A percentile compares a stretch with the other conserved stretches of the same genome.
Evolutionary conservation across 1,140 invertebrate species (phyloP).

Genomic region (Atta colombica): DNA sequence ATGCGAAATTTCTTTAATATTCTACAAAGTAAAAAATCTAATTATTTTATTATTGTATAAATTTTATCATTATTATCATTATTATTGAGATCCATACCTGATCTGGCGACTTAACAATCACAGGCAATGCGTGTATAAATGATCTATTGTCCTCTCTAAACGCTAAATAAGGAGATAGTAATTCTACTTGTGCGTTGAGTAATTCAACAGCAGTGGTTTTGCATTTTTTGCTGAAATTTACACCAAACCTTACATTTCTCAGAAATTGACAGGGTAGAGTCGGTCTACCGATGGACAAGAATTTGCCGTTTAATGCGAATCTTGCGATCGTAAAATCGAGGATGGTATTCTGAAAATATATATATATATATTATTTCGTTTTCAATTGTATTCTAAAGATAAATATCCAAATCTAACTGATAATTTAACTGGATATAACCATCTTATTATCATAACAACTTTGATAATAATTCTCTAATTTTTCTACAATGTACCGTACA

Average conservation of each 20-base stretch:
- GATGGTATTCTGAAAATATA: conserved; percentile 81
- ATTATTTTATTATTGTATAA: conserved; percentile 2
- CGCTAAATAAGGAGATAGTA: conserved; percentile 88
- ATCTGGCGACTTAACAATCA: conserved; percentile 84
- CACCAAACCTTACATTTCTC: conserved; percentile 87
- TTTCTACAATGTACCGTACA: conserved; percentile 75
- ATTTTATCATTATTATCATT: conserved; percentile 18
- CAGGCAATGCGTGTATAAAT: conserved; percentile 88
- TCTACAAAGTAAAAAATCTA: conserved; percentile 32
- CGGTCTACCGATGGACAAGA: conserved; percentile 84
- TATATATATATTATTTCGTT: conserved; percentile 17
- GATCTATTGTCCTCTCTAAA: conserved; percentile 84
- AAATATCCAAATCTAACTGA: background rate
- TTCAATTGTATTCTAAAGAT: background rate
- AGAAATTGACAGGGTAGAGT: conserved; percentile 86
- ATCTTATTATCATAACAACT: background rate
- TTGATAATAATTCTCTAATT: background rate
- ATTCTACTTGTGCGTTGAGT: conserved; percentile 85
- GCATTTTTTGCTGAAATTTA: conserved; percentile 87
- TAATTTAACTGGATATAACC: background rate
- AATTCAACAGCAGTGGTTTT: conserved; percentile 87
- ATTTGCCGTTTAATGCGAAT: conserved; percentile 82
- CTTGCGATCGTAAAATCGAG: conserved; percentile 85
- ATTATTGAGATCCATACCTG: conserved; percentile 60
- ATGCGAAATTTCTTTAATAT: conserved; percentile 83